phyloP scores from a whole-genome alignment of 2,888 invertebrate genomes.

The Agonopterix alstromeriana region DNA sequence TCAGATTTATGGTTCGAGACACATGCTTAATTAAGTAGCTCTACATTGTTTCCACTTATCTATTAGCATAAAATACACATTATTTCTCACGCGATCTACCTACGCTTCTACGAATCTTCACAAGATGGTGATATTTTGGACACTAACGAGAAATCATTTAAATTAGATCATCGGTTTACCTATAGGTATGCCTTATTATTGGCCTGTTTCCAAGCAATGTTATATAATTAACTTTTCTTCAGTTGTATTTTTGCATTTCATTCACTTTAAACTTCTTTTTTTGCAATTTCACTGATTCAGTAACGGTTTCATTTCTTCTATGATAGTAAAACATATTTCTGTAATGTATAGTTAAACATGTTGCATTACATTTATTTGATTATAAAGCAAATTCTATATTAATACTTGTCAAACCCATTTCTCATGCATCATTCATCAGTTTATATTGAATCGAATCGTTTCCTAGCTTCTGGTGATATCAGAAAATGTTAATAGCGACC shows the following conservation, averaged over 20 bases:
- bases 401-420: conserved; percentile 15
- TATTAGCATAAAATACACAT: conserved; percentile 42
- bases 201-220: too few relatives aligned
- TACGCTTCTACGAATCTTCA: conserved; percentile 8
- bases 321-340: too few relatives aligned
- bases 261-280: too few relatives aligned
- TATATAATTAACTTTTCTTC: too few relatives aligned
- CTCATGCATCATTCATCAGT: conserved; percentile 65
- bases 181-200: too few relatives aligned
- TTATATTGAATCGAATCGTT: conserved; percentile 46
- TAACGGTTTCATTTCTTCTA: too few relatives aligned
- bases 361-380: too few relatives aligned
- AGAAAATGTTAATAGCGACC: conserved; percentile 54
- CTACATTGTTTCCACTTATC: conserved; percentile 43
- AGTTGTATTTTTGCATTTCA: too few relatives aligned
- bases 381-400: too few relatives aligned
- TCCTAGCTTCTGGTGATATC: conserved; percentile 63
- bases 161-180: conserved; percentile 22
- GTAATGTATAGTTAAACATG: too few relatives aligned
- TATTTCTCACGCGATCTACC: conserved; percentile 30
- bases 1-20: conserved; percentile 68
- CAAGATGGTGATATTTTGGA: conserved; percentile 9
- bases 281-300: too few relatives aligned
- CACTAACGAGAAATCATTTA: conserved; percentile 20
- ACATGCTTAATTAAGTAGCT: conserved; percentile 64